Evolutionary conservation across 2,113 vertebrate genomes (phyloP).

Genomic region (Salvator merianae): DNA sequence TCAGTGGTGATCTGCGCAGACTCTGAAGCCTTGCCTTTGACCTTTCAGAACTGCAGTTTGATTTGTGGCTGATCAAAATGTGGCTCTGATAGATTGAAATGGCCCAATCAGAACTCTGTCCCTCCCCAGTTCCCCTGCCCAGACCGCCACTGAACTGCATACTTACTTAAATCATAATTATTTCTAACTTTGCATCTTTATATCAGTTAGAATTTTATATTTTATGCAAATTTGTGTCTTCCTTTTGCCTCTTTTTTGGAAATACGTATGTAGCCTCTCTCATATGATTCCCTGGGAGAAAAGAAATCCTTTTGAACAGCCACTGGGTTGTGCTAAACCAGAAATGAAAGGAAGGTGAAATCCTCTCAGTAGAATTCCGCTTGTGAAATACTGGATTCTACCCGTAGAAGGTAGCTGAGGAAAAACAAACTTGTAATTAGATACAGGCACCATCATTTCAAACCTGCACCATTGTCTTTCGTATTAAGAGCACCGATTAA

Average conservation of each 20-base stretch:
- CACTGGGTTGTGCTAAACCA: not conserved
- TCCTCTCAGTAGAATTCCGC: no score
- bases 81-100: no score
- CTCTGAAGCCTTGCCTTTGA: no score
- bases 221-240: not conserved
- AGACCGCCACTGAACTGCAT: no score
- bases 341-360: not conserved
- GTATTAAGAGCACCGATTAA: not conserved
- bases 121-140: no score
- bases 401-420: not conserved
- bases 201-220: not conserved
- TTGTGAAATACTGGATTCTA: no score
- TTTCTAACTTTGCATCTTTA: not conserved
- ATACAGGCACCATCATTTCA: not conserved
- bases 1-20: no score
- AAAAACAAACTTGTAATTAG: not conserved
- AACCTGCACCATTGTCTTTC: not conserved
- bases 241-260: not conserved
- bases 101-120: no score
- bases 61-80: no score
- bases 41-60: no score
- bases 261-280: not conserved
- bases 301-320: not conserved
- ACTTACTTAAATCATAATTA: not conserved
- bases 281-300: not conserved